Conservation (phyloP, 2,888 invertebrate genomes). For the Stictocephala bisonia region DNA sequence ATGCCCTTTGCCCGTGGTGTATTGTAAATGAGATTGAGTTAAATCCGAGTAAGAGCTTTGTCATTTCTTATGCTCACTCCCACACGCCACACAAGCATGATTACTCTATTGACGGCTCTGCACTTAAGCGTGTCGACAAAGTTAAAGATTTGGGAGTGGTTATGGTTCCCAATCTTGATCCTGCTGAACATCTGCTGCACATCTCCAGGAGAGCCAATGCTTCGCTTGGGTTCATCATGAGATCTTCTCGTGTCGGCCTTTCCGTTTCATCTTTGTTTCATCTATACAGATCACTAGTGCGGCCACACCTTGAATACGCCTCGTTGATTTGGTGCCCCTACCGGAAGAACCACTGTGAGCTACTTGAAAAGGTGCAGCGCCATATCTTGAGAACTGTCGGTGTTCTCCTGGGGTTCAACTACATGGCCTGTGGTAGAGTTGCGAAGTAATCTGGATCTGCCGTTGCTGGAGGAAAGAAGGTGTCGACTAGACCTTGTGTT, state of each 20-base stretch:
- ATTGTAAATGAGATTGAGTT: neutral
- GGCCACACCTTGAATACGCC: constrained; percentile 11
- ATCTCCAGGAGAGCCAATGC: neutral
- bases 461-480: no score
- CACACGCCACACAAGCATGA: neutral
- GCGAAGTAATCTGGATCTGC: no score
- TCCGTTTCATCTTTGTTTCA: neutral
- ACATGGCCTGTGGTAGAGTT: no score
- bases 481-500: no score
- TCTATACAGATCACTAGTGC: neutral
- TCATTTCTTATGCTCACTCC: neutral
- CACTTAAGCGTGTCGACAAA: neutral
- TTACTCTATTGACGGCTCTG: neutral
- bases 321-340: no score
- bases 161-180: constrained; percentile 1
- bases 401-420: no score
- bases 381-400: no score
- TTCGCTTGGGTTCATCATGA: constrained; percentile 1
- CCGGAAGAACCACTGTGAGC: no score
- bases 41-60: neutral
- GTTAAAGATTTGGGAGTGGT: neutral
- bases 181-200: neutral
- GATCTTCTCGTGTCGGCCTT: neutral
- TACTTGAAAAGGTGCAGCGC: no score
- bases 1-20: neutral